Conservation (phyloP, 2,888 invertebrate species). For the Rhabditophanes sp. region DNA sequence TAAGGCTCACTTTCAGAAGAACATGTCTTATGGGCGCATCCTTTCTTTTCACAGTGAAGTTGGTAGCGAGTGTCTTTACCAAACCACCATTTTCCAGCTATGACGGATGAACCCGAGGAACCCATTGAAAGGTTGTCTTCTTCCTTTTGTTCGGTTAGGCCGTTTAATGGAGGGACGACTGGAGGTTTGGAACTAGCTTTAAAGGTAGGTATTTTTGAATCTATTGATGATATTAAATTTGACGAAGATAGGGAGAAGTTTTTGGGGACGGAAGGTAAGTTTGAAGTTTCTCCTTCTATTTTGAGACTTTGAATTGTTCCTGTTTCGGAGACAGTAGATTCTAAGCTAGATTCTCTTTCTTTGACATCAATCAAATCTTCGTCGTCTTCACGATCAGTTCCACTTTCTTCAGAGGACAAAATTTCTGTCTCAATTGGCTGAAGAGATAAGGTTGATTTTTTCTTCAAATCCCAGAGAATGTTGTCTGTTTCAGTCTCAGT, state of each 20-base stretch:
- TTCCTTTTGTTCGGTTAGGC: slow-evolving; percentile 4
- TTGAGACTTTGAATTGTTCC: too few relatives aligned
- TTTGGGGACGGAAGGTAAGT: slow-evolving; percentile 2
- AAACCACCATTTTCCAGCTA: slow-evolving; percentile 42
- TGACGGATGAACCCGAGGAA: slow-evolving; percentile 28
- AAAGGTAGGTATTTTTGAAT: too few relatives aligned
- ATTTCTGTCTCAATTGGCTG: too few relatives aligned
- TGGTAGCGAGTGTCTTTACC: slow-evolving; percentile 31
- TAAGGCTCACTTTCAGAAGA: slow-evolving; percentile 13
- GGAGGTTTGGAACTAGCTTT: too few relatives aligned
- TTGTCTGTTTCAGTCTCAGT: slow-evolving; percentile 26
- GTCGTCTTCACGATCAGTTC: slow-evolving; percentile 9
- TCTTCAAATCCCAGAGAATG: slow-evolving; percentile 4
- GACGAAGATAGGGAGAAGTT: too few relatives aligned
- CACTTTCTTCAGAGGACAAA: too few relatives aligned
- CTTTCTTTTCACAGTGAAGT: slow-evolving; percentile 35
- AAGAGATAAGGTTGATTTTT: too few relatives aligned
- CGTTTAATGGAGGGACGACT: slow-evolving; percentile 4
- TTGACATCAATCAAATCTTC: too few relatives aligned
- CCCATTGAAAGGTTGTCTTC: slow-evolving; percentile 19
- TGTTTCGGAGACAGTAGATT: too few relatives aligned
- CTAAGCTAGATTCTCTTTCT: too few relatives aligned
- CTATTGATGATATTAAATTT: too few relatives aligned
- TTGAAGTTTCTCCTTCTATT: slow-evolving; percentile 8
- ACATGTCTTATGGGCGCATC: slow-evolving; percentile 23